These are phyloP conservation scores for Drosophila mimetica DNA, from an alignment of 2,888 invertebrate genomes.

Conservation along the genomic window DNA sequence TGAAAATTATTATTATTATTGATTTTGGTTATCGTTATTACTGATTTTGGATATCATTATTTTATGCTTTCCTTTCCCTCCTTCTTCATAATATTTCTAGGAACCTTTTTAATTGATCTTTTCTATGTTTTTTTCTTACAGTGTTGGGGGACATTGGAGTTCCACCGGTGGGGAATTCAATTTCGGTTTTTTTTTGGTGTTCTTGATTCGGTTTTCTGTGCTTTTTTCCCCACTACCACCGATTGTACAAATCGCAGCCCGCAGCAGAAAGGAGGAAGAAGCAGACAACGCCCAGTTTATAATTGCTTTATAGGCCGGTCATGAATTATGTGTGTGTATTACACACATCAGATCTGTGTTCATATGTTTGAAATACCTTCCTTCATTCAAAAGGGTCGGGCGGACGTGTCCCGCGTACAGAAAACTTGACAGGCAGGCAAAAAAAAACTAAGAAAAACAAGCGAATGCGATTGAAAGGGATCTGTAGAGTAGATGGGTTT, in stretches of 20 bases:
- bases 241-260: conserved; percentile 36
- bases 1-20: too few relatives aligned
- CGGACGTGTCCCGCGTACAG: conserved; percentile 62
- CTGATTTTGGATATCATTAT: too few relatives aligned
- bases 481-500: neutral
- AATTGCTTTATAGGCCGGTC: conserved; percentile 72
- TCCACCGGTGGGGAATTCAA: conserved; percentile 50
- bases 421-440: conserved; percentile 25
- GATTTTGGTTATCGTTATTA: too few relatives aligned
- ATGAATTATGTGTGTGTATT: conserved; percentile 45
- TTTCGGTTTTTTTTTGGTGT: conserved; percentile 18
- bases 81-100: too few relatives aligned
- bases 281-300: conserved; percentile 74
- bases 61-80: too few relatives aligned
- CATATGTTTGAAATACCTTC: conserved; percentile 13
- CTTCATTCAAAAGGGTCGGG: conserved; percentile 52
- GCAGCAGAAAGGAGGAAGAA: conserved; percentile 26
- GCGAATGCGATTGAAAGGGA: too few relatives aligned
- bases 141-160: neutral
- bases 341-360: conserved; percentile 14
- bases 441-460: conserved; percentile 7
- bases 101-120: too few relatives aligned
- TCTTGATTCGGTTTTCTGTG: neutral
- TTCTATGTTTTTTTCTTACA: neutral
- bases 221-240: conserved; percentile 16